These are phyloP conservation scores for Eciton burchellii DNA, from an alignment of 1,140 invertebrate species.

Conservation along the genomic window DNA sequence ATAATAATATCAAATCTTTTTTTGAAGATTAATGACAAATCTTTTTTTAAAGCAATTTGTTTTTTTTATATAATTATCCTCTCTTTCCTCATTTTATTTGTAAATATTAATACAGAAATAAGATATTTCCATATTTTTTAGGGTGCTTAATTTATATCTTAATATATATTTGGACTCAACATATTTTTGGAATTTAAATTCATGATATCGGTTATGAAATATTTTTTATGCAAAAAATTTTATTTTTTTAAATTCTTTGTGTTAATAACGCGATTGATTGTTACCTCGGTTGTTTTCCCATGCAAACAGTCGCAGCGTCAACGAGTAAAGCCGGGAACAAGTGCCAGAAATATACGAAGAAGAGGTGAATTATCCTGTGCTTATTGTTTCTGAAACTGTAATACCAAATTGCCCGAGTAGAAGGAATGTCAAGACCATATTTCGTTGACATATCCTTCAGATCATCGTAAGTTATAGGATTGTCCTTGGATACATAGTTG, in stretches of 20 bases:
- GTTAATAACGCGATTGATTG: background rate
- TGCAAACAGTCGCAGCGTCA: constrained; percentile 87
- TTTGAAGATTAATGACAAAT: background rate
- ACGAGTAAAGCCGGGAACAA: constrained; percentile 89
- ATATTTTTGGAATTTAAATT: background rate
- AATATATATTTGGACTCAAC: background rate
- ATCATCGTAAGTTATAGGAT: constrained; percentile 83
- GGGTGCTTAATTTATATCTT: too few species aligned
- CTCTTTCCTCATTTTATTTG: too few species aligned
- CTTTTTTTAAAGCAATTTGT: constrained; percentile 16
- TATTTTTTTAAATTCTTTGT: background rate
- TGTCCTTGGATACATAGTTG: constrained; percentile 84
- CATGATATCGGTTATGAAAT: too few species aligned
- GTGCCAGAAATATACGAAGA: constrained; percentile 87
- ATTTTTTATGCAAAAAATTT: background rate
- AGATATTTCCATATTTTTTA: too few species aligned
- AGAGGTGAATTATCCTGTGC: constrained; percentile 84
- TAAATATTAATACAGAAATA: too few species aligned
- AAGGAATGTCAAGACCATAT: constrained; percentile 82
- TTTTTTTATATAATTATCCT: background rate
- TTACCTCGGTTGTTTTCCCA: constrained; percentile 87
- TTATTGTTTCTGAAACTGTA: constrained; percentile 86
- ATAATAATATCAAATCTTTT: too few species aligned
- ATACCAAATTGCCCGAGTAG: constrained; percentile 85
- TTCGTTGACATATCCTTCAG: constrained; percentile 81